Evolutionary conservation across 2,888 invertebrate genomes (phyloP).

Genomic region (Acronicta aceris): DNA sequence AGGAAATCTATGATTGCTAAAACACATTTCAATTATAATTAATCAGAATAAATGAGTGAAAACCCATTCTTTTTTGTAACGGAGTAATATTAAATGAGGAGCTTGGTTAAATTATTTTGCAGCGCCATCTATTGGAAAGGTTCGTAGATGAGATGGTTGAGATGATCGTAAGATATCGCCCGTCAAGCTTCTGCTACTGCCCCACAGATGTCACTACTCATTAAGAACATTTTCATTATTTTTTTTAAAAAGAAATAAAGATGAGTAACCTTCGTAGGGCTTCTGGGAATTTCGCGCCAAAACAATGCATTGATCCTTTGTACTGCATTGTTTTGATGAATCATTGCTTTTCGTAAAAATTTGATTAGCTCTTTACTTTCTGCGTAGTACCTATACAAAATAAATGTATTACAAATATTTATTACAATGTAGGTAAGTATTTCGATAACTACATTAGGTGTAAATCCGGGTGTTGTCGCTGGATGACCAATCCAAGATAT

Average conservation of each 20-base stretch:
- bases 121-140: constrained; percentile 43
- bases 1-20: no score
- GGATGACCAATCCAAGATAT: neutral
- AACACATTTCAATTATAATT: no score
- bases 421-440: constrained; percentile 4
- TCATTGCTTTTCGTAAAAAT: constrained; percentile 26
- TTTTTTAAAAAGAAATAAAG: constrained; percentile 27
- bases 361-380: neutral
- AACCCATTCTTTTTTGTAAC: no score
- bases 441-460: constrained; percentile 6
- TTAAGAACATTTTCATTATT: neutral
- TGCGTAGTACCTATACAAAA: neutral
- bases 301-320: constrained; percentile 39
- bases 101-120: no score
- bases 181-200: constrained; percentile 48
- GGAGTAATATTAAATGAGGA: no score
- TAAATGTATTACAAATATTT: no score
- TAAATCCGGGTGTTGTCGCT: constrained; percentile 20
- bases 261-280: constrained; percentile 34
- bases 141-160: no score
- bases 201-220: constrained; percentile 61
- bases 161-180: constrained; percentile 42
- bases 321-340: constrained; percentile 26
- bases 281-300: constrained; percentile 24
- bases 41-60: no score